Evolutionary conservation across 2,797 vertebrate genomes (phyloP).

Genomic region (Eospalax fontanierii): DNA sequence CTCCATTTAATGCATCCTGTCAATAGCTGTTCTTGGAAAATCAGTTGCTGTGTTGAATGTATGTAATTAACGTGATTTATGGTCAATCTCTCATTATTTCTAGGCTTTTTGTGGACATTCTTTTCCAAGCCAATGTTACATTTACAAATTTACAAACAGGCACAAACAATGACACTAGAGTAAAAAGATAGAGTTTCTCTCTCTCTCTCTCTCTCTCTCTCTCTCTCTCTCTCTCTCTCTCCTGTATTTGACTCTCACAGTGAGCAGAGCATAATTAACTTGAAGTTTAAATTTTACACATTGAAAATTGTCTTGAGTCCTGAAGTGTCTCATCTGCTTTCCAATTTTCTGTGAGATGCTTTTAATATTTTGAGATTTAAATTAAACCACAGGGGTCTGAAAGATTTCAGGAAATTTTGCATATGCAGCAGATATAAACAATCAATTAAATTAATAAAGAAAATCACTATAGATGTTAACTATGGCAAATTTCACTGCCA

Average conservation of each 20-base stretch:
- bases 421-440: conserved; percentile 89
- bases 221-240: not conserved
- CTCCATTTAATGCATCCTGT: not conserved
- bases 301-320: conserved; percentile 85
- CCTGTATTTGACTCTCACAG: no score
- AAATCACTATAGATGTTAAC: conserved; percentile 87
- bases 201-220: no score
- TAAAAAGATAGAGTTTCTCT: conserved; percentile 66
- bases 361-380: conserved; percentile 91
- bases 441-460: conserved; percentile 91
- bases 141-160: conserved; percentile 28
- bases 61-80: not conserved
- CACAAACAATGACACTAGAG: conserved; percentile 69
- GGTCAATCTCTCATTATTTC: conserved; percentile 34
- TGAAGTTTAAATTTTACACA: conserved; percentile 87
- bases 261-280: conserved; percentile 82
- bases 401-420: conserved; percentile 88
- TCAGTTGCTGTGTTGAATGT: conserved; percentile 20
- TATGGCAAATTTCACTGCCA: conserved; percentile 3
- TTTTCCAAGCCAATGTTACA: conserved; percentile 61
- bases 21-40: not conserved
- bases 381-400: conserved; percentile 89
- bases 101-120: not conserved
- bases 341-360: conserved; percentile 91
- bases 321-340: conserved; percentile 90